A percentile compares a stretch with the other conserved stretches of the same genome.
Evolutionary conservation across 2,113 vertebrate species (phyloP).

Genomic region (Phylloscopus whistleri): DNA sequence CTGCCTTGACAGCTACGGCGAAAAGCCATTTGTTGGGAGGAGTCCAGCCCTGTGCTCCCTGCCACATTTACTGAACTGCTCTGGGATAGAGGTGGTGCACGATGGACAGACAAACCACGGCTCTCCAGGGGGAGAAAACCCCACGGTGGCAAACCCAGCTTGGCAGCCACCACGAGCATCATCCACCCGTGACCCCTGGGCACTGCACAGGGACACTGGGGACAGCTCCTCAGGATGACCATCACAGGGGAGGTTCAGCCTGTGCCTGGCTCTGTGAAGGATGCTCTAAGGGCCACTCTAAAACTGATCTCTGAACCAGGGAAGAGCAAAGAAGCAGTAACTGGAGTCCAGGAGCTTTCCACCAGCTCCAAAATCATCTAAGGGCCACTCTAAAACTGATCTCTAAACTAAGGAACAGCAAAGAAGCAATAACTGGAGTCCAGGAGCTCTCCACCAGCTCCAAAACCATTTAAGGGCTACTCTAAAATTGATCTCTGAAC

Average conservation of each 20-base stretch:
- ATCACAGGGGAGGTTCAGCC: neutral
- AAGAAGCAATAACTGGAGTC: neutral
- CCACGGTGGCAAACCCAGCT: fast-evolving
- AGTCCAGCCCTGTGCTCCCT: neutral
- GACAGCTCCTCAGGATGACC: neutral
- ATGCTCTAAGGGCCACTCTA: neutral
- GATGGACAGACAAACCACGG: neutral
- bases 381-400: neutral
- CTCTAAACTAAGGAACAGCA: neutral
- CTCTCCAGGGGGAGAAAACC: neutral
- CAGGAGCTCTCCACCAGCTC: neutral
- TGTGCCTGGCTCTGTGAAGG: fast-evolving
- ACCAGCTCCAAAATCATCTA: neutral
- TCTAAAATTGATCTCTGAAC: neutral
- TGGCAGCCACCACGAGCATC: neutral
- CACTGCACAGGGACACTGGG: neutral
- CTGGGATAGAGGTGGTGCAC: fast-evolving
- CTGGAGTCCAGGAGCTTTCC: neutral
- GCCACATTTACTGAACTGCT: neutral
- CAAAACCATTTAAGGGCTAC: neutral
- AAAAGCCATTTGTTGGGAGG: constrained; percentile 17
- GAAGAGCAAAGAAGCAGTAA: neutral
- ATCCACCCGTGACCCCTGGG: fast-evolving
- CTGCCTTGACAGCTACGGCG: neutral
- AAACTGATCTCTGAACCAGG: neutral